phyloP scores from a whole-genome alignment of 2,113 vertebrate species.

The Crotophaga sulcirostris region DNA sequence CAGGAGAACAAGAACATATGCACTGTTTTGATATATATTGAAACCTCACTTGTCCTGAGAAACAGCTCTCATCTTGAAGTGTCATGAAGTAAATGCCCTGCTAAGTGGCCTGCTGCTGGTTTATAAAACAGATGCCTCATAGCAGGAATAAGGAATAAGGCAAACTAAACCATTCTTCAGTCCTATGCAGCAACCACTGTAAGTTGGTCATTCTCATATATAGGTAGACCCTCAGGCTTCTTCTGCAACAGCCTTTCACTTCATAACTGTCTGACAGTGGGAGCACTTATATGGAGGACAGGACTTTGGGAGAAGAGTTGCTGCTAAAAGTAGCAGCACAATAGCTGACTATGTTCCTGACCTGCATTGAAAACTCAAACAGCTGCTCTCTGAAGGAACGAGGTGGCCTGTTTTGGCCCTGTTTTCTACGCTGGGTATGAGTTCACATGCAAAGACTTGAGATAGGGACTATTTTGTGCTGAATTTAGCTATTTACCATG shows the following conservation, averaged over 20 bases:
- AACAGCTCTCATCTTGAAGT: neutral
- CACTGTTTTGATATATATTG: neutral
- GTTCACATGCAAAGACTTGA: neutral
- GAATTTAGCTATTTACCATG: neutral
- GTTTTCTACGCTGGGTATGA: neutral
- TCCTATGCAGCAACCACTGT: rapidly evolving
- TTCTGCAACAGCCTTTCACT: neutral
- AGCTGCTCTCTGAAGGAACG: neutral
- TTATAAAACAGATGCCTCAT: neutral
- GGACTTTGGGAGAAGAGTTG: too few species aligned
- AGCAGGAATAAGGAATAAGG: neutral
- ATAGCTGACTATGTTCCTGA: neutral
- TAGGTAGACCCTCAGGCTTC: neutral
- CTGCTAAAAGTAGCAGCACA: neutral
- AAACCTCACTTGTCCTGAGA: neutral
- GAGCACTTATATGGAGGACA: rapidly evolving
- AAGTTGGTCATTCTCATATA: too few species aligned
- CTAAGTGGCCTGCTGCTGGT: neutral
- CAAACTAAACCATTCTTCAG: neutral
- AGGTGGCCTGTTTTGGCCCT: neutral
- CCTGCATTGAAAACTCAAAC: neutral
- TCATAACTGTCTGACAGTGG: neutral
- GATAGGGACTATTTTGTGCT: neutral
- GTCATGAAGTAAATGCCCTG: neutral
- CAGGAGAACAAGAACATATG: neutral